Conservation (phyloP, 2,797 vertebrate species). For the Anas flavirostris region DNA sequence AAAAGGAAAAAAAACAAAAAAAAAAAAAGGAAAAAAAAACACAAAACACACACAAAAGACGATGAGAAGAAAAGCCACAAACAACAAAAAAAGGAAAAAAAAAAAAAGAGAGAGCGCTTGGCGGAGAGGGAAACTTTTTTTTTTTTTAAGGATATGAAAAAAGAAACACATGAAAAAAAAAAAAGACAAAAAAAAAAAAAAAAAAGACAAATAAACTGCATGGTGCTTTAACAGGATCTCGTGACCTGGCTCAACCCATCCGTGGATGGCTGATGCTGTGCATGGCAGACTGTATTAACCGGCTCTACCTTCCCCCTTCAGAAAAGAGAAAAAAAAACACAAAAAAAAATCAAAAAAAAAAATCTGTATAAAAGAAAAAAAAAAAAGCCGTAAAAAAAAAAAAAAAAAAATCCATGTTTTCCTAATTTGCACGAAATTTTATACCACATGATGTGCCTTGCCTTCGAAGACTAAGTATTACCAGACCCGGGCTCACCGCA, state of each 20-base stretch:
- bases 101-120: not conserved
- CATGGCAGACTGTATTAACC: constrained; percentile 83
- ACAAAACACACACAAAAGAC: not conserved
- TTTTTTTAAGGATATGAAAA: not conserved
- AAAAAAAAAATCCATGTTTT: constrained; percentile 68
- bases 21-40: not conserved
- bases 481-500: constrained; percentile 82
- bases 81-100: not conserved
- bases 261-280: constrained; percentile 79
- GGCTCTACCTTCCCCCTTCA: constrained; percentile 62
- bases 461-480: constrained; percentile 89
- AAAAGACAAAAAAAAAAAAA: constrained; percentile 38
- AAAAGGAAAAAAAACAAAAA: not conserved
- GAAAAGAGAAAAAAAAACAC: not conserved
- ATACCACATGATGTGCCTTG: constrained; percentile 99
- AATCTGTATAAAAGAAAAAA: not conserved
- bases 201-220: constrained; percentile 77
- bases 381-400: constrained; percentile 35
- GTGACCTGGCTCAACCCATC: constrained; percentile 78
- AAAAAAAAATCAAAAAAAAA: too few relatives aligned
- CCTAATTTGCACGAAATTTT: constrained; percentile 96
- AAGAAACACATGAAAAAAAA: not conserved
- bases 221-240: constrained; percentile 84
- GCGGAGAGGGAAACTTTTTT: not conserved
- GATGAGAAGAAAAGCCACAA: not conserved